A percentile compares a stretch with the other conserved stretches of the same genome.
Conservation (phyloP, 2,888 invertebrate species). For the Nomada ruficornis region DNA sequence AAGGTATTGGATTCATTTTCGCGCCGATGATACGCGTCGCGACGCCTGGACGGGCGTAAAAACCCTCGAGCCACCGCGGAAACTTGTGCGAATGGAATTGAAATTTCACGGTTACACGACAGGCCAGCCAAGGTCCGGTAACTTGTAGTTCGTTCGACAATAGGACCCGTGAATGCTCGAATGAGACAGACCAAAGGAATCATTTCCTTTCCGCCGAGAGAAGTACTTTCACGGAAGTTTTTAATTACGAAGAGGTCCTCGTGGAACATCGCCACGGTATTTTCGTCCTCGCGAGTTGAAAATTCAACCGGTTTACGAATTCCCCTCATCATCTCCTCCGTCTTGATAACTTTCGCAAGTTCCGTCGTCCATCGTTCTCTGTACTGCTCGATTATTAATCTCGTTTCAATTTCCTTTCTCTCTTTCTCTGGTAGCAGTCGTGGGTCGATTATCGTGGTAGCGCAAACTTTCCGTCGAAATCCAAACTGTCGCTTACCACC, state of each 20-base stretch:
- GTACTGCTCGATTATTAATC: constrained; percentile 54
- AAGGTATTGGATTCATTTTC: constrained; percentile 12
- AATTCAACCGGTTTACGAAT: constrained; percentile 25
- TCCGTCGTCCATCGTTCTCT: constrained; percentile 18
- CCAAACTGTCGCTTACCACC: constrained; percentile 13
- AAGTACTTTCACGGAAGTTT: constrained; percentile 48
- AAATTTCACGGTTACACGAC: constrained; percentile 52
- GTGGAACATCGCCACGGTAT: constrained; percentile 7
- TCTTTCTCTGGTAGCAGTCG: background rate
- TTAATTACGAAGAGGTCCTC: constrained; percentile 39
- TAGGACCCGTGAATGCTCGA: background rate
- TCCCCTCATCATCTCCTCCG: background rate
- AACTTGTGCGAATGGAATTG: constrained; percentile 59
- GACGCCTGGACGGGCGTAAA: constrained; percentile 1
- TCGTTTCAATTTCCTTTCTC: constrained; percentile 30
- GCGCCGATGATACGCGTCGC: background rate
- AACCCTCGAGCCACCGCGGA: constrained; percentile 27
- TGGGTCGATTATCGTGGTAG: constrained; percentile 17
- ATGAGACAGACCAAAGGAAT: background rate
- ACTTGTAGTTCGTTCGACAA: constrained; percentile 14
- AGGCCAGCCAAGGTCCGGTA: constrained; percentile 13
- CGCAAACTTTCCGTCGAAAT: constrained; percentile 12
- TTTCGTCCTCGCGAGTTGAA: constrained; percentile 21
- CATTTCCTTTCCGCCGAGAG: background rate
- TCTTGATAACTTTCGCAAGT: constrained; percentile 36